Percentiles rank a stretch among this genome's conserved stretches.
Evolutionary conservation across 2,888 invertebrate species (phyloP).

Genomic region (Chymomyza caudatula): DNA sequence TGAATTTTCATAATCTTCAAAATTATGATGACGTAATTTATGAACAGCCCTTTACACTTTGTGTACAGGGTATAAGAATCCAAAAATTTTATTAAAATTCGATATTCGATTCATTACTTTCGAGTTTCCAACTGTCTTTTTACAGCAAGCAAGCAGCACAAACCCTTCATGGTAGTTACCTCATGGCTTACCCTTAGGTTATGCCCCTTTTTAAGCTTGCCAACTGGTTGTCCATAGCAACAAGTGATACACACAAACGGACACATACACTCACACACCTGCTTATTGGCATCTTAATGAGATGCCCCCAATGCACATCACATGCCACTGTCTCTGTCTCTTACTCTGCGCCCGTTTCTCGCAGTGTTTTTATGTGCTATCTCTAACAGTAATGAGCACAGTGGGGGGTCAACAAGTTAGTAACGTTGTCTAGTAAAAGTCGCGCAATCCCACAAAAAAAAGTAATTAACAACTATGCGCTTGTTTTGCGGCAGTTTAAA

Average conservation of each 20-base stretch:
- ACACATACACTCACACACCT: too few relatives aligned
- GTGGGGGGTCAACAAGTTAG: not conserved
- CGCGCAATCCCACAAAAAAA: not conserved
- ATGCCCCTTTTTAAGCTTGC: not conserved
- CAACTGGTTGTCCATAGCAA: not conserved
- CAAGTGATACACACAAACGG: not conserved
- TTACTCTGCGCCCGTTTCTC: not conserved
- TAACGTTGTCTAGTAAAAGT: not conserved
- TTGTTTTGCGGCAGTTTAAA: not conserved
- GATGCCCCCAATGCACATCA: not conserved
- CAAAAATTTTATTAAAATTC: too few relatives aligned
- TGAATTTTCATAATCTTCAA: too few relatives aligned
- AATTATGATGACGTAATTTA: too few relatives aligned
- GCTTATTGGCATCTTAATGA: not conserved
- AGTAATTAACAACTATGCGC: not conserved
- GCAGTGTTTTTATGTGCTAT: not conserved
- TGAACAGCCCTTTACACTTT: too few relatives aligned
- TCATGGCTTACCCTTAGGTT: not conserved
- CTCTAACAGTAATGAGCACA: not conserved
- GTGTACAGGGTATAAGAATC: too few relatives aligned
- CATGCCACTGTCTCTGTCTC: not conserved
- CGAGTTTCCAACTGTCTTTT: too few relatives aligned
- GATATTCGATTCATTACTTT: too few relatives aligned
- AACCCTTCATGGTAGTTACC: not conserved
- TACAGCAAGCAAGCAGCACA: too few relatives aligned